These are phyloP conservation scores for Steatocranus sp. DNA, from an alignment of 2,797 vertebrate genomes.

Conservation along the genomic window DNA sequence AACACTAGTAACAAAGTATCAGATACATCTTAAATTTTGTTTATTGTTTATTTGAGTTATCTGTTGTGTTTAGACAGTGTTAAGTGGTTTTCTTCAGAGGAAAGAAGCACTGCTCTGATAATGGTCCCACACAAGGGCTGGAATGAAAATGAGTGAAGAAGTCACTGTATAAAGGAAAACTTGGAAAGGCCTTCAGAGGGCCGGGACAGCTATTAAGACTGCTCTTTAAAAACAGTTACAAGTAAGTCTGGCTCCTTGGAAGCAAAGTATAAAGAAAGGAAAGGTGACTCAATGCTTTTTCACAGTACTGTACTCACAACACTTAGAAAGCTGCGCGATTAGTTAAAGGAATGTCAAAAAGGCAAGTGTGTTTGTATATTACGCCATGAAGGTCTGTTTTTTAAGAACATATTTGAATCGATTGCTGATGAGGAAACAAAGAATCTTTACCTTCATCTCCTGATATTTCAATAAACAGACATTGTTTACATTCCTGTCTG, in stretches of 20 bases:
- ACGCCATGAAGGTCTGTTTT: not conserved
- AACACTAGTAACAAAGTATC: not conserved
- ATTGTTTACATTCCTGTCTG: not conserved
- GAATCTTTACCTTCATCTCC: not conserved
- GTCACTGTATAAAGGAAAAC: not conserved
- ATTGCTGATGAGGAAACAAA: not conserved
- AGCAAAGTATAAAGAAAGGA: not conserved
- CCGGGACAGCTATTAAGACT: not conserved
- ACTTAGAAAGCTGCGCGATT: not conserved
- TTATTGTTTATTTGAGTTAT: not conserved
- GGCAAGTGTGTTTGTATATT: rapidly evolving
- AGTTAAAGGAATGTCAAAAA: not conserved
- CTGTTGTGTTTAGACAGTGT: not conserved
- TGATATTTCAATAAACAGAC: not conserved
- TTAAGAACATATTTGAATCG: rapidly evolving
- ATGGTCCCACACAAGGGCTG: not conserved
- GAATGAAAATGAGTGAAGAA: not conserved
- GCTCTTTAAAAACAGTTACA: not conserved
- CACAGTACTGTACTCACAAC: not conserved
- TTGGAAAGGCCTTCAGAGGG: not conserved
- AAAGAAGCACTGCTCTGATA: not conserved
- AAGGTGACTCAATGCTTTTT: not conserved
- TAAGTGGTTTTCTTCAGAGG: not conserved
- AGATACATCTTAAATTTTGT: not conserved
- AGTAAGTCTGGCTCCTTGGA: not conserved